These are phyloP conservation scores for Phodopus roborovskii DNA, from an alignment of 2,113 vertebrate species.

Conservation along the genomic window DNA sequence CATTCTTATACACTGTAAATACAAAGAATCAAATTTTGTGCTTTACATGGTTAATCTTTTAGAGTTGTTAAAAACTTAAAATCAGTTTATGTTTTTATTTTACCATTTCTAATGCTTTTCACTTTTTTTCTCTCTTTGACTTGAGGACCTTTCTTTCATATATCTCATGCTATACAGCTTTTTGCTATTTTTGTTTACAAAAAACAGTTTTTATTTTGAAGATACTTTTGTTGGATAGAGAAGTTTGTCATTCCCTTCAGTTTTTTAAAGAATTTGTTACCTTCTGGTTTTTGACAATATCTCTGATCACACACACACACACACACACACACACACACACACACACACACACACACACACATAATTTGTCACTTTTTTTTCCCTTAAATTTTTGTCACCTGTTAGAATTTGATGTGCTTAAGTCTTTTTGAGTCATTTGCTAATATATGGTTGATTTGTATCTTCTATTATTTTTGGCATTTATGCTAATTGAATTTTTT, in stretches of 20 bases:
- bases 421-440: slow-evolving; percentile 1
- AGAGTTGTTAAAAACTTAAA: slow-evolving; percentile 46
- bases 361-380: slow-evolving; percentile 16
- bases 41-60: slow-evolving; percentile 20
- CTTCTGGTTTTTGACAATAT: slow-evolving; percentile 19
- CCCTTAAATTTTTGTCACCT: not conserved
- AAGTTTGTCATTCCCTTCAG: not conserved
- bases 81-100: not conserved
- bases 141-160: slow-evolving; percentile 21
- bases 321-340: too few relatives aligned
- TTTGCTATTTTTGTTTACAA: not conserved
- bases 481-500: slow-evolving; percentile 2
- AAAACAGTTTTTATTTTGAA: slow-evolving; percentile 32
- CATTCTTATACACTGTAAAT: not conserved
- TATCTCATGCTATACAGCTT: not conserved
- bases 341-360: too few relatives aligned
- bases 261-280: slow-evolving; percentile 45
- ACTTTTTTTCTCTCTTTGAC: slow-evolving; percentile 10
- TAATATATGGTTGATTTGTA: not conserved
- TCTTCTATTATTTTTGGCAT: slow-evolving; percentile 13
- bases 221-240: not conserved
- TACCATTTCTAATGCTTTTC: not conserved
- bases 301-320: too few relatives aligned
- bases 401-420: not conserved
- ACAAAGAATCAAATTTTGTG: not conserved